phyloP scores from a whole-genome alignment of 2,888 invertebrate species.

The Atethmia centrago region DNA sequence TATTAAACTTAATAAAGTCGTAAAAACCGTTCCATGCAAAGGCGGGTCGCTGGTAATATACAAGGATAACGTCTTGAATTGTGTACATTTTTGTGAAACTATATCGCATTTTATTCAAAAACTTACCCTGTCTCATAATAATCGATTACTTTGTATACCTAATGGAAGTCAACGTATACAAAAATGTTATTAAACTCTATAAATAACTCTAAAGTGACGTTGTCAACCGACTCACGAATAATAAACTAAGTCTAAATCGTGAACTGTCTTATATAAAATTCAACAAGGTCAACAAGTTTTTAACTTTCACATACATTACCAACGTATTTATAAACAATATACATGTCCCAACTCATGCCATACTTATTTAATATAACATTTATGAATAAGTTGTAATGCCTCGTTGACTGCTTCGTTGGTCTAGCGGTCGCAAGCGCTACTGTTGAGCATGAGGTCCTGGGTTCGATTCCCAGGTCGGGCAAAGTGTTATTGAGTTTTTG shows the following conservation, averaged over 20 bases:
- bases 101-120: neutral
- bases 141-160: neutral
- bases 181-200: slow-evolving; percentile 8
- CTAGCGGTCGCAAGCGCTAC: no score
- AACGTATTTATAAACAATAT: slow-evolving; percentile 35
- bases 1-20: no score
- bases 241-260: slow-evolving; percentile 11
- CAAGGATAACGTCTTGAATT: no score
- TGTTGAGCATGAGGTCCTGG: no score
- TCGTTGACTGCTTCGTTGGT: no score
- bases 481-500: no score
- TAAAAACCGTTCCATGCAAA: no score
- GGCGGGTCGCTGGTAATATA: no score
- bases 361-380: neutral
- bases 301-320: slow-evolving; percentile 13
- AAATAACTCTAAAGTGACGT: slow-evolving; percentile 27
- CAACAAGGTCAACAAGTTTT: slow-evolving; percentile 27
- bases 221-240: slow-evolving; percentile 21
- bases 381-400: no score
- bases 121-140: neutral
- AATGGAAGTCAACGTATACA: neutral
- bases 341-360: neutral
- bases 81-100: neutral
- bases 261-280: slow-evolving; percentile 23
- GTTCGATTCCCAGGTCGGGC: no score